Percentiles rank a stretch among this genome's conserved stretches.
Conservation (phyloP, 2,888 invertebrate species). For the Apocheima hispidaria region DNA sequence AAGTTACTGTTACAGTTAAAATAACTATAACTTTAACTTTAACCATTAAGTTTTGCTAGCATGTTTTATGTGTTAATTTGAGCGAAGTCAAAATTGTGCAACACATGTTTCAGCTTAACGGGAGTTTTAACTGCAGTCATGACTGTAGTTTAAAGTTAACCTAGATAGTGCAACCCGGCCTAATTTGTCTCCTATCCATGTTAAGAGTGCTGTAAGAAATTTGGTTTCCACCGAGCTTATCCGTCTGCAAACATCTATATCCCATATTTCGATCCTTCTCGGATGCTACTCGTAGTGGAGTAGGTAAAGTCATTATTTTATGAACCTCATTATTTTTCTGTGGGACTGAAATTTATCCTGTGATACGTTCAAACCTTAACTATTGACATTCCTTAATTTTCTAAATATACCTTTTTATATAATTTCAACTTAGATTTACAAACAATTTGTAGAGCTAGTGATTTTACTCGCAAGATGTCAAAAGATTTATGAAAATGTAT, state of each 20-base stretch:
- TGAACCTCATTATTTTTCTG: conserved; percentile 9
- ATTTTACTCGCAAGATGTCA: not conserved
- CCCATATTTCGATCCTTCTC: not conserved
- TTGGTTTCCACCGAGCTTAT: not conserved
- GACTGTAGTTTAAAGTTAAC: no score
- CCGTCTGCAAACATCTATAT: not conserved
- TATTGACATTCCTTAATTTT: conserved; percentile 24
- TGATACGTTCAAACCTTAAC: conserved; percentile 27
- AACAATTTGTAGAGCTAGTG: not conserved
- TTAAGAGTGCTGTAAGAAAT: not conserved
- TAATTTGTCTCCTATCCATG: not conserved
- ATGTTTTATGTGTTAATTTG: no score
- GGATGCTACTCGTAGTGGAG: not conserved
- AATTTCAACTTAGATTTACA: conserved; percentile 4
- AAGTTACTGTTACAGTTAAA: no score
- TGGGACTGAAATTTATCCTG: conserved; percentile 31
- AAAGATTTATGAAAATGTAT: conserved; percentile 6
- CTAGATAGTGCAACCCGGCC: no score
- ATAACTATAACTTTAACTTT: no score
- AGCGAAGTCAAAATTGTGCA: no score
- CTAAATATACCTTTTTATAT: conserved; percentile 2
- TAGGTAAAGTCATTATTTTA: conserved; percentile 4
- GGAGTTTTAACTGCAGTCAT: no score
- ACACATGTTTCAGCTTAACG: no score
- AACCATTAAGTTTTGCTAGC: no score